These are phyloP conservation scores for Acanthurus lineatus DNA, from an alignment of 2,797 vertebrate species.

Conservation along the genomic window DNA sequence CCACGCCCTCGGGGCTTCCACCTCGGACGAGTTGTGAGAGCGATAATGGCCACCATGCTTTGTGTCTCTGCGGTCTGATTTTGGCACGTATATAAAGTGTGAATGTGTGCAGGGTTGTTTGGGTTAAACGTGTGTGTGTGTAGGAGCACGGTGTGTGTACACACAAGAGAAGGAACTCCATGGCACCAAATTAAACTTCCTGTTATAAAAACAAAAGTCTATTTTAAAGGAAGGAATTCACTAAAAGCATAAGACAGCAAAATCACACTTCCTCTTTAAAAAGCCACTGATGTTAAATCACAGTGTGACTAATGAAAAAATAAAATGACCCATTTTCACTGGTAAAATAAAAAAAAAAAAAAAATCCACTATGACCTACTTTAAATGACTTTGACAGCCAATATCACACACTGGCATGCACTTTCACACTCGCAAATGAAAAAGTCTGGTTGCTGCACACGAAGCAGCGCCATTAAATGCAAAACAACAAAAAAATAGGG, in stretches of 20 bases:
- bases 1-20: slow-evolving; percentile 16
- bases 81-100: background rate
- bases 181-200: slow-evolving; percentile 11
- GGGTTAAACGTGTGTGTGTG: background rate
- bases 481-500: background rate
- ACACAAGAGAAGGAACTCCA: background rate
- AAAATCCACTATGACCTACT: background rate
- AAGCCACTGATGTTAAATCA: too few relatives aligned
- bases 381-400: slow-evolving; percentile 1
- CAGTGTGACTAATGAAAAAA: background rate
- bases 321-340: background rate
- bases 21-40: slow-evolving; percentile 44
- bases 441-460: background rate
- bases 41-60: slow-evolving; percentile 46
- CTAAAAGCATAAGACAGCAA: background rate
- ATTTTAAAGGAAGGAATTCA: background rate
- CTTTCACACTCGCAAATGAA: background rate
- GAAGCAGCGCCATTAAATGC: background rate
- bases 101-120: background rate
- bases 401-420: background rate
- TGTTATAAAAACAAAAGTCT: background rate
- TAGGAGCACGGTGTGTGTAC: background rate
- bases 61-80: slow-evolving; percentile 23
- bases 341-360: background rate
- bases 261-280: background rate